Evolutionary conservation across 1,140 invertebrate genomes (phyloP).

Genomic region (Lordiphosa clarofinis): DNA sequence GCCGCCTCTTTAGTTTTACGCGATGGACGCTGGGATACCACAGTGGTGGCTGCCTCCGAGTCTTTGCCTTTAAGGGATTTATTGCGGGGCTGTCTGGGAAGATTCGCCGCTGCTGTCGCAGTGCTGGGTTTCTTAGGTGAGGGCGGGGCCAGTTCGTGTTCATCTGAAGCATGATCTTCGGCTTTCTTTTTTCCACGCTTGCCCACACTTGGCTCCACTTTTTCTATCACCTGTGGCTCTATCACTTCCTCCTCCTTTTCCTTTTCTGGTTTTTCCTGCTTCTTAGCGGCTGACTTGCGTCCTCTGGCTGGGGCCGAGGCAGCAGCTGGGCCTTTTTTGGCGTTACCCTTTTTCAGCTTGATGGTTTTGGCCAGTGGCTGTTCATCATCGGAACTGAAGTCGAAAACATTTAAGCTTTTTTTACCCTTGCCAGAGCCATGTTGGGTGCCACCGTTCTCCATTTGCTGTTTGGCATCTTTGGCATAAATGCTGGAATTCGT

Average conservation of each 20-base stretch:
- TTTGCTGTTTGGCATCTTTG: conserved; percentile 68
- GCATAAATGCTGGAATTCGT: conserved; percentile 71
- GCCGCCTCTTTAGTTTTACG: conserved; percentile 89
- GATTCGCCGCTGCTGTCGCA: neutral
- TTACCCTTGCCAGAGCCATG: conserved; percentile 32
- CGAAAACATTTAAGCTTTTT: conserved; percentile 72
- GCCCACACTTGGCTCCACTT: neutral
- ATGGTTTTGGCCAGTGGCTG: conserved; percentile 79
- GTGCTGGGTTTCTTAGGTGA: conserved; percentile 44
- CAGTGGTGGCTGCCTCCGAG: conserved; percentile 11
- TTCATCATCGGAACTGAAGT: conserved; percentile 80
- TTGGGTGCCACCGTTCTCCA: conserved; percentile 52
- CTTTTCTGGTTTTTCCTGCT: conserved; percentile 19
- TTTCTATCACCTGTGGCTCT: conserved; percentile 1
- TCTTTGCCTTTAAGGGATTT: conserved; percentile 44
- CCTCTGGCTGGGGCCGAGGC: conserved; percentile 26
- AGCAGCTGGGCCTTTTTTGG: conserved; percentile 35
- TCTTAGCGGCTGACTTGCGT: conserved; percentile 43
- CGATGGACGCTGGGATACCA: conserved; percentile 80
- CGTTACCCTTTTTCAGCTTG: conserved; percentile 64
- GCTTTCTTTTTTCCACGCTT: conserved; percentile 44
- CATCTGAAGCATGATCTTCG: conserved; percentile 23
- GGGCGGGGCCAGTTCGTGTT: conserved; percentile 40
- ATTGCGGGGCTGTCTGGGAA: conserved; percentile 39
- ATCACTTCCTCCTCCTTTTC: conserved; percentile 7